phyloP scores from a whole-genome alignment of 2,797 vertebrate species.

The Girardinus metallicus region DNA sequence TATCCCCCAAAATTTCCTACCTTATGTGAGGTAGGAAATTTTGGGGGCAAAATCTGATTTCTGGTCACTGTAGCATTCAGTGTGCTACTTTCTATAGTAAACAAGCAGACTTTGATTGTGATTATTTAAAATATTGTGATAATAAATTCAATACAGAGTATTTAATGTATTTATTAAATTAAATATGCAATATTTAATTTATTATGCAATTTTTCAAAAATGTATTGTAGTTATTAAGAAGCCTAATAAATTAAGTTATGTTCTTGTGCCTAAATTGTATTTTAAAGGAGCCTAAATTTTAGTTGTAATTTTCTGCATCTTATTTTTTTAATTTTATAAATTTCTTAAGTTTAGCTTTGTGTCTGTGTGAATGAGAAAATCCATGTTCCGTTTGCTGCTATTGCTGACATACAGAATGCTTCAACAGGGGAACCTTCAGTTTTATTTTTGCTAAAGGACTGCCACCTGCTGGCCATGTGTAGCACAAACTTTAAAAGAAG shows the following conservation, averaged over 20 bases:
- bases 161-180: no score
- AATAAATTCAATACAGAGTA: not conserved
- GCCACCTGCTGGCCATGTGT: constrained; percentile 58
- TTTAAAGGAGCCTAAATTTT: not conserved
- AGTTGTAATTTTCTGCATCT: not conserved
- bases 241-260: not conserved
- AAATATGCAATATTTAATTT: no score
- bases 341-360: not conserved
- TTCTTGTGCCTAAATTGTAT: not conserved
- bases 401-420: not conserved
- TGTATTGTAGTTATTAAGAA: not conserved
- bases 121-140: not conserved
- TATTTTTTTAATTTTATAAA: not conserved
- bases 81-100: not conserved
- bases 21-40: no score
- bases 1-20: not conserved
- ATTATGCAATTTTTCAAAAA: not conserved
- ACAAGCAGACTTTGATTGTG: not conserved
- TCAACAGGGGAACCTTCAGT: not conserved
- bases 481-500: not conserved
- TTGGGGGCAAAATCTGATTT: not conserved
- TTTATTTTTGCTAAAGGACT: constrained; percentile 36
- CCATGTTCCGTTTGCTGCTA: not conserved
- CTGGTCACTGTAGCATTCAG: not conserved
- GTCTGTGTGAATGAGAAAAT: not conserved